Evolutionary conservation across 2,888 invertebrate species (phyloP), one percentile per base, ranked within the genome.

Genomic region (Stenotaenia linearis): DNA sequence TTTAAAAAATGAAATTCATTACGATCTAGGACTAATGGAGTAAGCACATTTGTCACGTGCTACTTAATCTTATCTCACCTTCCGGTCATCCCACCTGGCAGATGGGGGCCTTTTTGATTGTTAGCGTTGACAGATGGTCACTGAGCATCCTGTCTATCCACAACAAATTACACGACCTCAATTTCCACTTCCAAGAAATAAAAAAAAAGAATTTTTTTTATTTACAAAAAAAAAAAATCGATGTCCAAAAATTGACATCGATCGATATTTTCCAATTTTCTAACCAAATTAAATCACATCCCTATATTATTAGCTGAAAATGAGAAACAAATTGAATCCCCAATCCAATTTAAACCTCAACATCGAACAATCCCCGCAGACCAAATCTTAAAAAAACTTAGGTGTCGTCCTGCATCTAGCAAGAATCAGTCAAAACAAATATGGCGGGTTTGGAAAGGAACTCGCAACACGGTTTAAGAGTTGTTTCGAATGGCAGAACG

Each of bases 1-100:
- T n/a, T n/a, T n/a, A n/a, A n/a, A n/a, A n/a, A n/a, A n/a, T n/a
- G n/a, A n/a, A n/a, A n/a, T n/a, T n/a, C n/a, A n/a, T n/a, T n/a
- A n/a, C n/a, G n/a, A n/a, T n/a, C n/a, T n/a, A n/a, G n/a, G n/a
- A n/a, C n/a, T n/a, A 18, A 50, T 50, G 18, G 7, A 50, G 50
- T 50, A 7, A 3, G 18, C 15, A 18, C 18, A 21, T 50, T 50
- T 50, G 50, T 50, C 50, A 50, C 5, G 50, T 18, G 50, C 50
- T 50, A 18, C 50, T 50, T 50, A 50, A 7, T 18, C 50, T 50
- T 50, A 50, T 50, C 50, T 50, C 21, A 18, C 1, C 50, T 50
- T 50, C 50, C 50, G 50, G 23, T 69, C 69, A 28, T 25, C 10
- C 69, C 69, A 69, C 69, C 69, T 69, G 69, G 69, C 69, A 69